A percentile compares a stretch with the other conserved stretches of the same genome.
Evolutionary conservation across 2,797 vertebrate genomes (phyloP).

Genomic region (Rallus crepitans): DNA sequence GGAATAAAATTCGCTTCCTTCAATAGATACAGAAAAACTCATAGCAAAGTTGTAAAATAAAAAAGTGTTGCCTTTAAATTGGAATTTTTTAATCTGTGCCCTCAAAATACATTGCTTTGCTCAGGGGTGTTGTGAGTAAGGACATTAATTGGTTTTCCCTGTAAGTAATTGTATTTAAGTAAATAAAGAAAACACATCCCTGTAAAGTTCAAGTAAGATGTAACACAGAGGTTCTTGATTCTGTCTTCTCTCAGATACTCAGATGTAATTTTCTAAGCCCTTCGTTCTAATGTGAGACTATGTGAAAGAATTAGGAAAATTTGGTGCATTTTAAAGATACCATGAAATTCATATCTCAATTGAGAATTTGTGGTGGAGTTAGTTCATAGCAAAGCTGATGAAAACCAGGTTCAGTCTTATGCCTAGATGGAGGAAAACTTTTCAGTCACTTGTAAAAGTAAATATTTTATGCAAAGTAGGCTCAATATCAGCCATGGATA

Average conservation of each 20-base stretch:
- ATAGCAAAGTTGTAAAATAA: background rate
- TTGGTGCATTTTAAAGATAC: background rate
- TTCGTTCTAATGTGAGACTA: background rate
- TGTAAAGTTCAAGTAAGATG: background rate
- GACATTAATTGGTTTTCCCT: background rate
- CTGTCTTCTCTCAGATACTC: background rate
- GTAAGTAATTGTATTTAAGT: background rate
- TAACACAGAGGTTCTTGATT: background rate
- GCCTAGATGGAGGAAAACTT: background rate
- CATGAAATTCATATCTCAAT: background rate
- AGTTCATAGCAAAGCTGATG: background rate
- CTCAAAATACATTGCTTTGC: background rate
- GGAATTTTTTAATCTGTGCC: background rate
- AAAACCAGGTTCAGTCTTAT: background rate
- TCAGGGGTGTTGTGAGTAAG: background rate
- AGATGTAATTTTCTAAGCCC: background rate
- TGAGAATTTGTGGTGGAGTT: background rate
- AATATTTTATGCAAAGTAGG: background rate
- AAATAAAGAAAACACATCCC: background rate
- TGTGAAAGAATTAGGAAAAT: background rate
- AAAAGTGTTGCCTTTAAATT: background rate
- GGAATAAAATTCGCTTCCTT: background rate
- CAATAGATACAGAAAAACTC: background rate
- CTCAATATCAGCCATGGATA: background rate
- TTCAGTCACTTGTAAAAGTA: background rate